Base-by-base conservation (phyloP, 1,140 invertebrate species). In the Contarinia nasturtii region DNA sequence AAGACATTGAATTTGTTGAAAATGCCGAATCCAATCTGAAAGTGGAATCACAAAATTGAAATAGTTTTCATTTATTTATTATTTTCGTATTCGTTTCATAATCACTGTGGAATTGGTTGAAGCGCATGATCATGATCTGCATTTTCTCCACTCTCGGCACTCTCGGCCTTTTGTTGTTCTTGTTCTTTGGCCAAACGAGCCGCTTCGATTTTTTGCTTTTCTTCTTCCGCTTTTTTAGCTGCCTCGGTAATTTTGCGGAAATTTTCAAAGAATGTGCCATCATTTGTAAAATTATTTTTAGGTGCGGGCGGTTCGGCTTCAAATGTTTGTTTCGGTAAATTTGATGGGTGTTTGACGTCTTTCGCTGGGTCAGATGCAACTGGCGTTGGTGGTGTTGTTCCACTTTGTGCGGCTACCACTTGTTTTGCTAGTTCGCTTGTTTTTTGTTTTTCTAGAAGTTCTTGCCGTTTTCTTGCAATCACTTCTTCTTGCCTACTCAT, bases 401-500 rank as follows among this genome's bases (percentile, higher is more conserved):
- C 50, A 37, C 48, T 55, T 51, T 66, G 57, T 15, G 57, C 58
- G 40, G 57, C 53, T 11, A 57, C 57, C 40, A 65, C 53, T 37
- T 65, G 69, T 55, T 68, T 72, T 15, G 65, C 61, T 51, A 60
- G 59, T 55, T 75, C 67, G 33, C 68, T 66, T 18, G 69, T 69
- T 49, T 73, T 70, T 64, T 76, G 60, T 55, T 77, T 79, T 17
- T 75, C 73, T 54, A 79, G 71, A 51, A 83, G 82, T 57, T 82
- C 79, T 46, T 69, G 65, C 45, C 80, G 80, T 53, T 82, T 82
- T 54, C 80, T 75, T 51, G 81, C 77, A 51, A 83, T 83, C 50
- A 83, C 67, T 61, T 80, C 72, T 56, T 83, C 78, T 56, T 82
- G 80, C 54, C 79, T 79, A 10, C 74, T 75, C 79, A 79, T 79